These are phyloP conservation scores for Eudorcas thomsonii DNA, from an alignment of 2,113 vertebrate species.

Conservation along the genomic window DNA sequence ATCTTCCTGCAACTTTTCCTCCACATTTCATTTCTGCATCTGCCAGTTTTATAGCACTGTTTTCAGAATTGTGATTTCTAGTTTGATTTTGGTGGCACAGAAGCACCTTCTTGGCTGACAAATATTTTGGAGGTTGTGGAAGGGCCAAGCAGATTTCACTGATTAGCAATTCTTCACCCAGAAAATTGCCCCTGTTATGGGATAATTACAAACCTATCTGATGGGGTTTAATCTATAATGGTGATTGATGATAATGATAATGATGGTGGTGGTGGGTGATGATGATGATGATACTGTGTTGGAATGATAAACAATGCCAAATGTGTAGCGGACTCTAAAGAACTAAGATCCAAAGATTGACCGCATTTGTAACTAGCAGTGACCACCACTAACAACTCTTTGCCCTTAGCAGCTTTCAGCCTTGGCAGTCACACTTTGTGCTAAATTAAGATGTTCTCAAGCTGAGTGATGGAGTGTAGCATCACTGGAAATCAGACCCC, in stretches of 20 bases:
- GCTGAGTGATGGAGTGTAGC: not conserved
- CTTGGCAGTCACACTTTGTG: not conserved
- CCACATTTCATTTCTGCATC: not conserved
- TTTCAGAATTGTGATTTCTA: not conserved
- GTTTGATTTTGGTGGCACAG: not conserved
- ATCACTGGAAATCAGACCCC: conserved; percentile 41
- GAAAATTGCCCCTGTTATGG: conserved; percentile 34
- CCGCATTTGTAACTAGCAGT: not conserved
- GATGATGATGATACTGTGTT: not conserved
- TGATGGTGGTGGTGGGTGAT: not conserved
- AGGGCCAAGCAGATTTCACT: not conserved
- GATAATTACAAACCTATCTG: not conserved
- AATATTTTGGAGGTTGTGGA: not conserved
- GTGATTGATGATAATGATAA: not conserved
- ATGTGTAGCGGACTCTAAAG: not conserved
- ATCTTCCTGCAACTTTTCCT: not conserved
- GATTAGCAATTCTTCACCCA: conserved; percentile 15
- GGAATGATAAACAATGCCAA: not conserved
- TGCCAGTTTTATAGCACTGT: not conserved
- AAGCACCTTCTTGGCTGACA: not conserved
- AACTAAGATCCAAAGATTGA: not conserved
- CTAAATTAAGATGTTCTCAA: conserved; percentile 56
- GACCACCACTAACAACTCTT: not conserved
- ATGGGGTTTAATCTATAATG: not conserved
- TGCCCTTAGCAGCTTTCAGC: not conserved